Evolutionary conservation across 2,888 invertebrate species (phyloP).

Genomic region (Dryococelus australis): DNA sequence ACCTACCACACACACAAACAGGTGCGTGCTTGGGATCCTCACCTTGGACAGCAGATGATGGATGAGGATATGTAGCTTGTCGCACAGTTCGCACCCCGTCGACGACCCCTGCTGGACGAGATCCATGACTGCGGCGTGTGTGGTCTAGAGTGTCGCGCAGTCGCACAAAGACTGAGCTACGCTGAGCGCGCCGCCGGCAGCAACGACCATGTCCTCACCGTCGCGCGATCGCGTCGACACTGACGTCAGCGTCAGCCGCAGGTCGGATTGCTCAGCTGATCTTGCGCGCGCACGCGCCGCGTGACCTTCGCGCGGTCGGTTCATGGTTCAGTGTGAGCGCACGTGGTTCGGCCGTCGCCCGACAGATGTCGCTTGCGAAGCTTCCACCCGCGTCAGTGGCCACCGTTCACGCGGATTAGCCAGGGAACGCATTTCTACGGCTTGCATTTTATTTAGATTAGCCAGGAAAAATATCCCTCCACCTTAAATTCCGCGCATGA

Average conservation of each 20-base stretch:
- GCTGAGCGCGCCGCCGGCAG: neutral
- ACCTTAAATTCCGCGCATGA: too few species aligned
- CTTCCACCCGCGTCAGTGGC: neutral
- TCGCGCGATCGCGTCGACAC: slow-evolving; percentile 13
- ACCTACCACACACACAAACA: too few species aligned
- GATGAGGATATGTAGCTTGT: slow-evolving; percentile 75
- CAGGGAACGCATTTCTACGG: too few species aligned
- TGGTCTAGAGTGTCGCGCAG: neutral
- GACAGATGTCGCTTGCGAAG: neutral
- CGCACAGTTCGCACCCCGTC: slow-evolving; percentile 70
- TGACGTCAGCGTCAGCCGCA: neutral
- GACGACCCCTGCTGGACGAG: slow-evolving; percentile 26
- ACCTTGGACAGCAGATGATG: slow-evolving; percentile 75
- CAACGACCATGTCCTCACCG: neutral
- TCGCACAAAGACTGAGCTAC: slow-evolving; percentile 21
- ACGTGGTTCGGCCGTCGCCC: slow-evolving; percentile 7
- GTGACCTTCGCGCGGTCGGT: neutral
- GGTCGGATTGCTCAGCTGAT: neutral
- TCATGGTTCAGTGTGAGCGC: neutral
- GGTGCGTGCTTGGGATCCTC: slow-evolving; percentile 53
- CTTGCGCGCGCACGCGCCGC: neutral
- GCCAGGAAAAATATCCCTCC: too few species aligned
- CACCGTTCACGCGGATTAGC: too few species aligned
- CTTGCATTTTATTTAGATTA: too few species aligned
- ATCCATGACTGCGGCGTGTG: slow-evolving; percentile 6